A percentile compares a stretch with the other conserved stretches of the same genome.
These are phyloP conservation scores for Zoanthus sociatus DNA, from an alignment of 92 coral and sea anemone species.

Conservation along the genomic window DNA sequence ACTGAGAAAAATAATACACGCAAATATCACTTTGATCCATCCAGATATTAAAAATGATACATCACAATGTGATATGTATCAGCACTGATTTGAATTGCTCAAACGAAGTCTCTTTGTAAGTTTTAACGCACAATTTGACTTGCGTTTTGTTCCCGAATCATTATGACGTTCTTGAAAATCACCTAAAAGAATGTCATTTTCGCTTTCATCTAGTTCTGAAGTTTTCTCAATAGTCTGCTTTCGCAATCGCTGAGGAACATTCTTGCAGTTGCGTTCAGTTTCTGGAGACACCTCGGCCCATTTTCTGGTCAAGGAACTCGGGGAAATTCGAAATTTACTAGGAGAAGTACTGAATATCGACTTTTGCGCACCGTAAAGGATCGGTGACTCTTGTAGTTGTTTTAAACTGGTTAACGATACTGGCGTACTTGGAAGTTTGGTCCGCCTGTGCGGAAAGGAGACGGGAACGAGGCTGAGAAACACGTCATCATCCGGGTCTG, in stretches of 20 bases:
- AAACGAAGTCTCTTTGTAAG: constrained; percentile 19
- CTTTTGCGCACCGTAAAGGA: constrained; percentile 51
- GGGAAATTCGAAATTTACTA: constrained; percentile 48
- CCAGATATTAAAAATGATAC: neutral
- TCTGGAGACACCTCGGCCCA: constrained; percentile 54
- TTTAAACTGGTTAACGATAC: constrained; percentile 82
- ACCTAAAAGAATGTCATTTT: neutral
- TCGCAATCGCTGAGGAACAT: constrained; percentile 12
- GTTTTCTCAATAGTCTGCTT: neutral
- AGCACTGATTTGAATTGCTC: neutral
- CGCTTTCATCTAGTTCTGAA: neutral
- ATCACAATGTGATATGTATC: neutral
- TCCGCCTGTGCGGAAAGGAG: constrained; percentile 47
- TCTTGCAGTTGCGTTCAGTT: neutral
- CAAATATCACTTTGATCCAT: too few species aligned
- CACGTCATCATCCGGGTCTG: constrained; percentile 70
- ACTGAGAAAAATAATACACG: too few species aligned
- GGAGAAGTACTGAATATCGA: constrained; percentile 44
- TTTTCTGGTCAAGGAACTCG: constrained; percentile 38
- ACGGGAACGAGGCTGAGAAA: constrained; percentile 54
- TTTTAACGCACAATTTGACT: neutral
- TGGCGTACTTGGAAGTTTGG: constrained; percentile 67
- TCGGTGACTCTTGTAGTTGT: constrained; percentile 92
- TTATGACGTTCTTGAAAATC: neutral
- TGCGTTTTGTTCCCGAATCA: neutral